These are phyloP conservation scores for Crotalus tigris DNA, from an alignment of 2,113 vertebrate genomes.

Conservation along the genomic window DNA sequence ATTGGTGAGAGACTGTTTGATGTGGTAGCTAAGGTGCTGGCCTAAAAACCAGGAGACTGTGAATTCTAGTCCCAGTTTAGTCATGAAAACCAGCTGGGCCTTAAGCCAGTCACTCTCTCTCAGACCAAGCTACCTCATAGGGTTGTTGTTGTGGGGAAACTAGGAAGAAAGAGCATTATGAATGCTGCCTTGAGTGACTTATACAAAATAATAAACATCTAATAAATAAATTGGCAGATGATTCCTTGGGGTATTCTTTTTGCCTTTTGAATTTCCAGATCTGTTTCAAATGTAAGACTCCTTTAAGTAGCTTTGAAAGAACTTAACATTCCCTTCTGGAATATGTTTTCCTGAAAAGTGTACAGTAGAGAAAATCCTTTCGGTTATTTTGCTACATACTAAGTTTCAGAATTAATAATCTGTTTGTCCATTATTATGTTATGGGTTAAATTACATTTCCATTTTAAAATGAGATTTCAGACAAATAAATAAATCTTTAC, in stretches of 20 bases:
- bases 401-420: neutral
- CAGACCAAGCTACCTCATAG: neutral
- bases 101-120: neutral
- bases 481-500: neutral
- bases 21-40: neutral
- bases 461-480: neutral
- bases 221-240: neutral
- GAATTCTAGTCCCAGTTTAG: neutral
- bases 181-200: neutral
- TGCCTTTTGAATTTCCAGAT: slow-evolving; percentile 33
- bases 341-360: neutral
- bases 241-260: slow-evolving; percentile 13
- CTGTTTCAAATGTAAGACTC: slow-evolving; percentile 1
- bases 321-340: slow-evolving; percentile 15
- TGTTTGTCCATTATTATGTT: neutral
- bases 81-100: neutral
- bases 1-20: neutral
- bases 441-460: neutral
- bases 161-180: neutral
- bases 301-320: neutral
- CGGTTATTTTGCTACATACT: neutral
- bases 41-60: neutral
- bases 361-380: neutral
- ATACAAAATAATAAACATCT: neutral
- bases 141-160: neutral